These are phyloP conservation scores for Phaedon cochleariae DNA, from an alignment of 2,888 invertebrate genomes.

Conservation along the genomic window DNA sequence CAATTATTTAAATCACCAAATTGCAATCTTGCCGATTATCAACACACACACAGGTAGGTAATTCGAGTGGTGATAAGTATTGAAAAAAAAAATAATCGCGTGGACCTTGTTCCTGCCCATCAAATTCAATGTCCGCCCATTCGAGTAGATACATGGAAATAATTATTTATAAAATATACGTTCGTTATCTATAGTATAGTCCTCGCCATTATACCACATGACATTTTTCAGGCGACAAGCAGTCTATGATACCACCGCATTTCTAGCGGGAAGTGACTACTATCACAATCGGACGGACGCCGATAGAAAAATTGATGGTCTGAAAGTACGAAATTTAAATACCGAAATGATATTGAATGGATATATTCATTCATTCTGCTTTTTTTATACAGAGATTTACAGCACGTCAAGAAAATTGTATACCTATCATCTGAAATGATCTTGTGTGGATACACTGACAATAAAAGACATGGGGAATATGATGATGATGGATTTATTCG, in stretches of 20 bases:
- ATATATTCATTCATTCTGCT: too few relatives aligned
- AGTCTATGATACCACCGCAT: conserved; percentile 29
- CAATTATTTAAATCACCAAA: conserved; percentile 1
- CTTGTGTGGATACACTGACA: too few relatives aligned
- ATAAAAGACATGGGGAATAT: too few relatives aligned
- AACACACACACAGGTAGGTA: neutral
- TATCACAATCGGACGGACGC: neutral
- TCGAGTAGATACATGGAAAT: conserved; percentile 22
- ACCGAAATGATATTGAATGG: too few relatives aligned
- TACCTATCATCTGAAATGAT: too few relatives aligned
- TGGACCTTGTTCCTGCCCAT: conserved; percentile 19
- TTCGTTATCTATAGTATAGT: conserved; percentile 28
- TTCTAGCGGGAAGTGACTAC: neutral
- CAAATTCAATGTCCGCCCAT: conserved; percentile 23
- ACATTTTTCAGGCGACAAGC: conserved; percentile 39
- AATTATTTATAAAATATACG: conserved; percentile 30
- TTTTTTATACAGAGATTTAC: too few relatives aligned
- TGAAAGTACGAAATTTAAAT: too few relatives aligned
- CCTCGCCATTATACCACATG: conserved; percentile 21
- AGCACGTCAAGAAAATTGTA: too few relatives aligned
- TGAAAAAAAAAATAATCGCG: conserved; percentile 8
- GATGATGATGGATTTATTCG: too few relatives aligned
- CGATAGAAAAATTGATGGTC: too few relatives aligned
- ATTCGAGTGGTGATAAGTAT: neutral
- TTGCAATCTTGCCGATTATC: neutral